Base-by-base conservation (phyloP, 2,797 vertebrate species). In the Pangasius larnaudii region DNA sequence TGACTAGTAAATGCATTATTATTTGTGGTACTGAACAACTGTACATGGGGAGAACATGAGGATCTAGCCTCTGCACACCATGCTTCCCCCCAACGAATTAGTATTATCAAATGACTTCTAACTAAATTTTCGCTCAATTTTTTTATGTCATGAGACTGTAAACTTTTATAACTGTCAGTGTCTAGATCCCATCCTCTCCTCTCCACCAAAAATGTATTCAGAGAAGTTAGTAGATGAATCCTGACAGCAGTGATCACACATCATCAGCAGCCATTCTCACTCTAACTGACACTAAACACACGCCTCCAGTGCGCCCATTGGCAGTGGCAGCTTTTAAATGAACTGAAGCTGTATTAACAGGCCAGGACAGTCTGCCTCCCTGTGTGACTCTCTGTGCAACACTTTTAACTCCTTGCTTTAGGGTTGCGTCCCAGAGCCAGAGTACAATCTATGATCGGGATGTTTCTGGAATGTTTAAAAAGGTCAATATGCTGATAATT, bases 401-500 rank as follows among this genome's bases (percentile, higher is more conserved):
- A 94, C 91, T 94, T 96, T 96, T 96, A 96, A 96, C 94, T 94
- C 39, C 95, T 95, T 94, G 93, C 89, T 92, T 89, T 92, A 89
- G 90, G 33, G 72, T 91, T 78, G 51, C 19, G n/a, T 87, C 87
- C 90, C 89, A 86, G 91, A 95, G 93, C 74, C 93, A 91, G 94
- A 94, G 95, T 94, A 92, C 95, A 95, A 96, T 96, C 95, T 95
- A 95, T 95, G 94, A 96, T 95, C 95, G 94, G 94, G 94, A 95
- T 96, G 95, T 96, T 96, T 95, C 94, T 93, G 91, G 96, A 96
- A 97, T 97, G 95, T 96, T 96, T 97, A 96, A 97, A 97, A 97
- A 97, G 96, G 96, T 97, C 96, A 97, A 94, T 96, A 96, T 96
- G 95, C 95, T 96, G 96, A 96, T 96, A 95, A 96, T 96, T 96